phyloP scores from a whole-genome alignment of 2,888 invertebrate genomes.

The Heliothis peltigera region DNA sequence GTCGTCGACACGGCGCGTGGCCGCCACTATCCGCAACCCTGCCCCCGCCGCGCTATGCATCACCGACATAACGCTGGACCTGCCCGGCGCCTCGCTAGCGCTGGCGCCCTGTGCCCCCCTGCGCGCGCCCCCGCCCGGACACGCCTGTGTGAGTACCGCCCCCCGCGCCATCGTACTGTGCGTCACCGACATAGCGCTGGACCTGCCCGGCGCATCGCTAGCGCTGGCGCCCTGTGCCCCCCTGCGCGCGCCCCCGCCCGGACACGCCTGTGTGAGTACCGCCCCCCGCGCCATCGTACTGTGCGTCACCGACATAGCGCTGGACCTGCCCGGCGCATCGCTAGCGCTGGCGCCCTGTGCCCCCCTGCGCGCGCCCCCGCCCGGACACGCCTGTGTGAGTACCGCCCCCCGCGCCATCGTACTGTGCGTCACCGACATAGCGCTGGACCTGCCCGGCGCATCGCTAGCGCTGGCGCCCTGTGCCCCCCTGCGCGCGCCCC shows the following conservation, averaged over 20 bases:
- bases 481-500: constrained; percentile 51
- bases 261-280: constrained; percentile 55
- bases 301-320: constrained; percentile 66
- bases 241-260: constrained; percentile 50
- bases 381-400: constrained; percentile 57
- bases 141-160: constrained; percentile 58
- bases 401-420: constrained; percentile 63
- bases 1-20: constrained; percentile 91
- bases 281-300: constrained; percentile 70
- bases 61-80: constrained; percentile 56
- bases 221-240: constrained; percentile 55
- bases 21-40: constrained; percentile 82
- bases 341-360: constrained; percentile 57
- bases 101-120: constrained; percentile 55
- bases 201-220: constrained; percentile 64
- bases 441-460: constrained; percentile 66
- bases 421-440: constrained; percentile 68
- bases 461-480: constrained; percentile 55
- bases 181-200: constrained; percentile 61
- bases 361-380: constrained; percentile 49
- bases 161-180: constrained; percentile 72
- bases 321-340: constrained; percentile 65
- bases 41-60: constrained; percentile 73
- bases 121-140: constrained; percentile 49
- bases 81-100: constrained; percentile 64